Evolutionary conservation across 2,797 vertebrate species (phyloP).

Genomic region (Cirrhinus molitorella): DNA sequence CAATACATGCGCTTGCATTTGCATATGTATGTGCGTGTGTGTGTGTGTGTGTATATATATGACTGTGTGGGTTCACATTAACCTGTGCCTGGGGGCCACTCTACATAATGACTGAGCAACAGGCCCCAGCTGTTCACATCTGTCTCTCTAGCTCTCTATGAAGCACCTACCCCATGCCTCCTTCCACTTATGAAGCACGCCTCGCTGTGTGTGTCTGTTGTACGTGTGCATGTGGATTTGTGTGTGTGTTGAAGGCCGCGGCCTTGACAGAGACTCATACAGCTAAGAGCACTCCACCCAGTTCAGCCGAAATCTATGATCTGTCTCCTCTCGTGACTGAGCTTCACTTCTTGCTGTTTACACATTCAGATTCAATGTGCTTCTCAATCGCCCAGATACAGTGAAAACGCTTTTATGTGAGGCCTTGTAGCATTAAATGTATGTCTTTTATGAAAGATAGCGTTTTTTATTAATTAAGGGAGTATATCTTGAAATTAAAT

Average conservation of each 20-base stretch:
- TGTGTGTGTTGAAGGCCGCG: neutral
- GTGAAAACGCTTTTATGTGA: neutral
- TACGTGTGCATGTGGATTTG: neutral
- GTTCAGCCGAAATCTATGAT: slow-evolving; percentile 6
- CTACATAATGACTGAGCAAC: slow-evolving; percentile 78
- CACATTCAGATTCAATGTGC: slow-evolving; percentile 18
- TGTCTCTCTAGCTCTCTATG: slow-evolving; percentile 60
- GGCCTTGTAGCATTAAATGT: slow-evolving; percentile 7
- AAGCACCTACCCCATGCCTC: slow-evolving; percentile 6
- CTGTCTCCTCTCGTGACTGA: neutral
- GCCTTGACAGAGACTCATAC: neutral
- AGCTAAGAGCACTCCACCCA: neutral
- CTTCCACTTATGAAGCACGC: neutral
- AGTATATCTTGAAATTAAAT: neutral
- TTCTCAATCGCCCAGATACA: neutral
- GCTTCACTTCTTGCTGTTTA: neutral
- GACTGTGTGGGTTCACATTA: slow-evolving; percentile 68
- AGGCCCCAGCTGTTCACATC: slow-evolving; percentile 78
- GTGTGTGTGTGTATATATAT: neutral
- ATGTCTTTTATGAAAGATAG: neutral
- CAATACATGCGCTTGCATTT: slow-evolving; percentile 56
- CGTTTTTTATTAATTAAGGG: neutral
- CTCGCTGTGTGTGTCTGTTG: slow-evolving; percentile 20
- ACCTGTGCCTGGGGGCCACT: slow-evolving; percentile 73
- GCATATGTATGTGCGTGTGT: neutral